Base-by-base conservation (phyloP, 2,113 vertebrate genomes). In the Platichthys stellatus region DNA sequence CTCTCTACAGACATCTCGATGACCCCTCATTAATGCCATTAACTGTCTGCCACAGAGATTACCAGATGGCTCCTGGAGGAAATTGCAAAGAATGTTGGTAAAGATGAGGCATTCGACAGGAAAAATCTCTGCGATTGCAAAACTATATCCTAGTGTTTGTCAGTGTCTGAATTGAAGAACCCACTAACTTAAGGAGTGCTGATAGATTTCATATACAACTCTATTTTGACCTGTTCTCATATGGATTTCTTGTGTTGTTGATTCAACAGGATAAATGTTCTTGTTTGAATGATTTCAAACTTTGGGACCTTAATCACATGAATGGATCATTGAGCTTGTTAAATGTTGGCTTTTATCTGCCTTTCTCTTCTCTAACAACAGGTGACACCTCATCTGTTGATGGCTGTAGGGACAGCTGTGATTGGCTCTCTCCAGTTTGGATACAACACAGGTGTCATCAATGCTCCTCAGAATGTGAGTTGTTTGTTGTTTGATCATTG, bases 361-460 rank as follows among this genome's bases (percentile, higher is more conserved):
- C 14, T 14, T 15, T 43, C 8, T 28, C 7, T 57, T 51, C 10
- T 68, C 10, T 60, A 7, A 12, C 45, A 17, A 51, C 73, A 92
- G 91, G 64, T 92, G 75, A 92, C 91, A 0, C 79, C 84, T 5
- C 81, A 86, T 3, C 82, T 92, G 63, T 67, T 91, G 82, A 18
- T 90, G 83, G 87, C 91, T 45, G 90, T 77, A 18, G 87, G 90
- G 17, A 89, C 90, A 3, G 91, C 91, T 64, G 91, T 88, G 72
- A 89, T 92, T 40, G 91, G 91, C 63, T 92, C 91, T 2, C 80
- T 92, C 17, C 91, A 92, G 86, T 92, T 92, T 63, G 91, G 91
- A 14, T 92, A 92, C 82, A 92, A 92, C 83, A 92, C 90, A 0
- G 91, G 91, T 8, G 91, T 92, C 68, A 92, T 92, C 75, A 92